Conservation (phyloP, 1,140 invertebrate genomes). For the Drosophila erecta region DNA sequence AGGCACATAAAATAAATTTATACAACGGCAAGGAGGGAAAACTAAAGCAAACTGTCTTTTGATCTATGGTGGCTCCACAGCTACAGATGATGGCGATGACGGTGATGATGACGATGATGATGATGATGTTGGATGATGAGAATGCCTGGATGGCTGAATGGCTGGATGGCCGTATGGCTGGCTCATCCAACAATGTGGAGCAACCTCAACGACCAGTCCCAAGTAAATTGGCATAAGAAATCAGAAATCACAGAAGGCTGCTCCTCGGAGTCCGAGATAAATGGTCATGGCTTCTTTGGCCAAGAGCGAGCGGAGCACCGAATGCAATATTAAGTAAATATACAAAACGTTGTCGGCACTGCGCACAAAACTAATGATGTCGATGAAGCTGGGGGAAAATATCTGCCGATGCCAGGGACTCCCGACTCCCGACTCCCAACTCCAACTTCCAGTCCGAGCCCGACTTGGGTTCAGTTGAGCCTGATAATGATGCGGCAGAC, state of each 20-base stretch:
- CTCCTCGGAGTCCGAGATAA: slow-evolving; percentile 48
- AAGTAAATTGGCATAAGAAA: slow-evolving; percentile 82
- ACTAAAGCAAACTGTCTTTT: slow-evolving; percentile 83
- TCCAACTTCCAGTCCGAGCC: slow-evolving; percentile 14
- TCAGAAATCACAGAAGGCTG: slow-evolving; percentile 81
- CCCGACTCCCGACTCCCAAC: slow-evolving; percentile 5
- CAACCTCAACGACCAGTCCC: slow-evolving; percentile 40
- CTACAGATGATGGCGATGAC: slow-evolving; percentile 28
- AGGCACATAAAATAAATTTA: slow-evolving; percentile 80
- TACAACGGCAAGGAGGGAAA: slow-evolving; percentile 56
- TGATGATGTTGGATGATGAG: slow-evolving; percentile 26
- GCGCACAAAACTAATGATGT: slow-evolving; percentile 83
- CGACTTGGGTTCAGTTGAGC: slow-evolving; percentile 3
- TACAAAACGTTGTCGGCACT: slow-evolving; percentile 82
- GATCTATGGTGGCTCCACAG: slow-evolving; percentile 66
- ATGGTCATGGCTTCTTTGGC: slow-evolving; percentile 43
- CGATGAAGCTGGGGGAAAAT: slow-evolving; percentile 59
- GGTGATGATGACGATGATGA: slow-evolving; percentile 17
- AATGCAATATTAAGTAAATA: slow-evolving; percentile 83
- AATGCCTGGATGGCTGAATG: slow-evolving; percentile 33
- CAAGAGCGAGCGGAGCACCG: slow-evolving; percentile 34
- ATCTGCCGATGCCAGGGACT: slow-evolving; percentile 3
- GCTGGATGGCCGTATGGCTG: slow-evolving; percentile 21
- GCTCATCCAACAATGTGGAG: slow-evolving; percentile 59
- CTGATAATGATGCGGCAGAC: slow-evolving; percentile 78